These are phyloP conservation scores for Phaenicophaeus curvirostris DNA, from an alignment of 2,797 vertebrate species.

Conservation along the genomic window DNA sequence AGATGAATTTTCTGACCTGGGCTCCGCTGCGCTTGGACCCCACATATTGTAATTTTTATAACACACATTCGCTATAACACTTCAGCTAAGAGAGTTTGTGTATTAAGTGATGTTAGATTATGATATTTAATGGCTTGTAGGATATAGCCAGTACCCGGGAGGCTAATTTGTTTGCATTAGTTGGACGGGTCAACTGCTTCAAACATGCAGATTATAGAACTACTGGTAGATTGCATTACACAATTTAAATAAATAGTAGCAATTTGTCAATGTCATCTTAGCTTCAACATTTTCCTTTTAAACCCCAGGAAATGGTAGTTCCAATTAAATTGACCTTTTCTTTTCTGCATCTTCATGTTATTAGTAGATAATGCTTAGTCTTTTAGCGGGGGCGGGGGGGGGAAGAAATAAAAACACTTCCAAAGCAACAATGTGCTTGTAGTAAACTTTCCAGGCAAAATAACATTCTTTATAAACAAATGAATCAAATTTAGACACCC, in stretches of 20 bases:
- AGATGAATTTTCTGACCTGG: constrained; percentile 6
- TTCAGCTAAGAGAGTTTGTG: constrained; percentile 62
- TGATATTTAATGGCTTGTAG: constrained; percentile 73
- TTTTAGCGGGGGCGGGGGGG: background rate
- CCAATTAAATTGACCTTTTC: constrained; percentile 89
- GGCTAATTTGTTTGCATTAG: constrained; percentile 90
- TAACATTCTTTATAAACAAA: background rate
- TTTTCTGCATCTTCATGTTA: constrained; percentile 76
- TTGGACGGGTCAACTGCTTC: constrained; percentile 85
- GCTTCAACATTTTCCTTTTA: constrained; percentile 78
- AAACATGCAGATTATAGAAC: constrained; percentile 89
- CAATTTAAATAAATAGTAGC: constrained; percentile 96
- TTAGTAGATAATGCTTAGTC: constrained; percentile 78
- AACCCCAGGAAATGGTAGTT: constrained; percentile 88
- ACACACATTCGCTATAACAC: constrained; percentile 19
- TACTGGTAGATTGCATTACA: constrained; percentile 89
- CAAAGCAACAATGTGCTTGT: background rate
- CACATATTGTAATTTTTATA: constrained; percentile 49
- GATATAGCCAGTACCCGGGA: constrained; percentile 69
- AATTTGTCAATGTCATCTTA: constrained; percentile 97
- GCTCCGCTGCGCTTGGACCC: background rate
- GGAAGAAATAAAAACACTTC: constrained; percentile 18
- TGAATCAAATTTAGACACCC: background rate
- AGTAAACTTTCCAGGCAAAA: constrained; percentile 14
- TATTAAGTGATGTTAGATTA: constrained; percentile 72